These are phyloP conservation scores for Coenonympha arcania DNA, from an alignment of 2,888 invertebrate genomes.

Conservation along the genomic window DNA sequence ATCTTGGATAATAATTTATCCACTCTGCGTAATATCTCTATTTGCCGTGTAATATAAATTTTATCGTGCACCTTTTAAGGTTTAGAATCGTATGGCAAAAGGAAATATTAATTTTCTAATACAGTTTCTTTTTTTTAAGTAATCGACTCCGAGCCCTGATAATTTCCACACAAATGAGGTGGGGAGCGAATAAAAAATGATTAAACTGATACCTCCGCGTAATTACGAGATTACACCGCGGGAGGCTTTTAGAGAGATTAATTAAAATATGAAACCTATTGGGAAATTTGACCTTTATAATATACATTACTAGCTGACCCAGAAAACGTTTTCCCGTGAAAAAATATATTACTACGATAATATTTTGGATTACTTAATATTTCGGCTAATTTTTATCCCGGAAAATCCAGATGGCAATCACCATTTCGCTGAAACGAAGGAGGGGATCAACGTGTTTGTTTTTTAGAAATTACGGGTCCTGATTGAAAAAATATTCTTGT, in stretches of 20 bases:
- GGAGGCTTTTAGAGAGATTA: constrained; percentile 10
- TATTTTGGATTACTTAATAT: too few relatives aligned
- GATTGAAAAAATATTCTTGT: too few relatives aligned
- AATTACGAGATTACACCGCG: constrained; percentile 10
- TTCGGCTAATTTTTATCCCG: too few relatives aligned
- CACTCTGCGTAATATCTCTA: too few relatives aligned
- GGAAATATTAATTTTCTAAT: constrained; percentile 12
- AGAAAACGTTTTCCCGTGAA: too few relatives aligned
- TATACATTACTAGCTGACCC: too few relatives aligned
- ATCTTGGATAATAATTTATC: too few relatives aligned
- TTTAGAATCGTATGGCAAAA: not conserved
- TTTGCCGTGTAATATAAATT: not conserved
- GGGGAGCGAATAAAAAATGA: constrained; percentile 12
- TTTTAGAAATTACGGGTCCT: too few relatives aligned
- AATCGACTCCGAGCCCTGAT: constrained; percentile 19
- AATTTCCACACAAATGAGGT: constrained; percentile 18
- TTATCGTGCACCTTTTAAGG: not conserved
- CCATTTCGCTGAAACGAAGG: too few relatives aligned
- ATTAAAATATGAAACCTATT: constrained; percentile 11
- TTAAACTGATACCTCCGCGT: constrained; percentile 14
- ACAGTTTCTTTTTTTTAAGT: constrained; percentile 15
- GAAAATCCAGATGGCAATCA: too few relatives aligned
- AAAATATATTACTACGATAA: too few relatives aligned
- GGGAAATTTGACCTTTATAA: not conserved
- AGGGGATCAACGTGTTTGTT: too few relatives aligned